These are phyloP conservation scores for Solen grandis DNA, from an alignment of 1,140 invertebrate genomes.

Conservation along the genomic window DNA sequence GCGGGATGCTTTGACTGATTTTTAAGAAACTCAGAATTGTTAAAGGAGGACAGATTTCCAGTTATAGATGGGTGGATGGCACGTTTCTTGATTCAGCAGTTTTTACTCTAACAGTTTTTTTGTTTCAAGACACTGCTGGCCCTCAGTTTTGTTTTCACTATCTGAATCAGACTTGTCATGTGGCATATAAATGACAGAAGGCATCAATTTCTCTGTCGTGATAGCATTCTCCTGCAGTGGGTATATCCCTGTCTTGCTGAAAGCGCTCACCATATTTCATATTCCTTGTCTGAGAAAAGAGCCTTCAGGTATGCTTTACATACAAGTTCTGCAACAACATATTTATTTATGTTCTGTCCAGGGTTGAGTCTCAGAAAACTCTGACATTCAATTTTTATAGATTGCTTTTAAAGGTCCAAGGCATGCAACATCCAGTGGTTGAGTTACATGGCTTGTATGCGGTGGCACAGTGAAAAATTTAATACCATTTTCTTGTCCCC, in stretches of 20 bases:
- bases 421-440: too few species aligned
- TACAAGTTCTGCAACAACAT: too few species aligned
- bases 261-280: too few species aligned
- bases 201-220: neutral
- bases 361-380: too few species aligned
- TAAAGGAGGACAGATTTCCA: neutral
- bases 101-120: neutral
- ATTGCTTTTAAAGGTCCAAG: slow-evolving; percentile 30
- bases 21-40: neutral
- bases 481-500: slow-evolving; percentile 18
- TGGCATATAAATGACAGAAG: neutral
- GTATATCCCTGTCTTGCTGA: slow-evolving; percentile 17
- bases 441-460: slow-evolving; percentile 31
- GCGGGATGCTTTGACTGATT: neutral
- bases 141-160: too few species aligned
- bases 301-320: too few species aligned
- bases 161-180: too few species aligned
- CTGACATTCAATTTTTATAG: too few species aligned
- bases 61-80: neutral
- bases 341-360: too few species aligned
- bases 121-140: neutral
- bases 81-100: neutral
- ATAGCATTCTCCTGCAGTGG: too few species aligned
- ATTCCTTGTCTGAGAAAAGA: slow-evolving; percentile 9
- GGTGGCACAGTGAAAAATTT: slow-evolving; percentile 28